A percentile compares a stretch with the other conserved stretches of the same genome.
phyloP scores from a whole-genome alignment of 2,888 invertebrate genomes.

The Ptilodon capucinus region DNA sequence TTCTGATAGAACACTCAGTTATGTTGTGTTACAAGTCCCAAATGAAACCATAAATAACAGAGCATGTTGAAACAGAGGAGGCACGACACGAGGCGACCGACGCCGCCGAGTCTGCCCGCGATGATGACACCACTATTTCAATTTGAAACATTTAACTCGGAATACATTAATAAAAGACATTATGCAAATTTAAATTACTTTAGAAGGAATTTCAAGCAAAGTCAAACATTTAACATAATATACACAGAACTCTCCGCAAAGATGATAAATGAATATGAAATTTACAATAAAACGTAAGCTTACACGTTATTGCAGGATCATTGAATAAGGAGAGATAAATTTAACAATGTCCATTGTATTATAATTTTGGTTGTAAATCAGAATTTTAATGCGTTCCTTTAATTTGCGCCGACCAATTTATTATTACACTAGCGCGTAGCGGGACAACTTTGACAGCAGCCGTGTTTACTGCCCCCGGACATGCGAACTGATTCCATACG shows the following conservation, averaged over 20 bases:
- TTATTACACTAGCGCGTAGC: constrained; percentile 48
- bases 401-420: constrained; percentile 59
- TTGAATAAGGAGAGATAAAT: constrained; percentile 60
- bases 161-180: constrained; percentile 48
- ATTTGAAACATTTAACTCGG: constrained; percentile 44
- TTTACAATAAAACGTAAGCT: constrained; percentile 45
- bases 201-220: constrained; percentile 25
- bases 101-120: constrained; percentile 56
- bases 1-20: constrained; percentile 31
- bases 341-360: constrained; percentile 65
- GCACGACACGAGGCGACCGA: constrained; percentile 42
- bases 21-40: constrained; percentile 30
- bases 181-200: constrained; percentile 46
- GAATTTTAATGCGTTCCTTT: constrained; percentile 59
- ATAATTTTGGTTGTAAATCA: constrained; percentile 68
- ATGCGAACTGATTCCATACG: constrained; percentile 29
- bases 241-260: constrained; percentile 30
- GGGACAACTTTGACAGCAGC: constrained; percentile 42
- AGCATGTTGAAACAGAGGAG: constrained; percentile 31
- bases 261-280: constrained; percentile 38
- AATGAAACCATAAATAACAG: constrained; percentile 48
- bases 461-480: constrained; percentile 46
- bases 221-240: constrained; percentile 35
- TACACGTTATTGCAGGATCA: constrained; percentile 46
- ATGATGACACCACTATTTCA: constrained; percentile 54